Percentiles rank a stretch among this genome's conserved stretches.
Evolutionary conservation across 2,797 vertebrate species (phyloP).

Genomic region (Aphelocoma californica): DNA sequence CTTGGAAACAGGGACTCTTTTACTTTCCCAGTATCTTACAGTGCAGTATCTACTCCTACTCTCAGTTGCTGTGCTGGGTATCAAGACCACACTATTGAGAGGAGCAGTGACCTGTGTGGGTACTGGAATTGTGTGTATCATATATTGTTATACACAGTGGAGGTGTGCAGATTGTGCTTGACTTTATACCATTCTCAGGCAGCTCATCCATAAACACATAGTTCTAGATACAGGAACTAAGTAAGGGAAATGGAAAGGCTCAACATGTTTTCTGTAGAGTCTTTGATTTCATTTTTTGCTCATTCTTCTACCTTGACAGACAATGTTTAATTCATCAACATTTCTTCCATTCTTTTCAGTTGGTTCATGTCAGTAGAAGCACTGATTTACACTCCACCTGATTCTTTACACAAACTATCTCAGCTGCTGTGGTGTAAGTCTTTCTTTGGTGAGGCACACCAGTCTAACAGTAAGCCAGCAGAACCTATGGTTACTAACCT

Average conservation of each 20-base stretch:
- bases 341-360: background rate
- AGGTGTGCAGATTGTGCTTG: background rate
- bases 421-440: background rate
- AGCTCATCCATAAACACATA: background rate
- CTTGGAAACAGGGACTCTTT: background rate
- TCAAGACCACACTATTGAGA: background rate
- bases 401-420: background rate
- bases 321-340: background rate
- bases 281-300: background rate
- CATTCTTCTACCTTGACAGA: background rate
- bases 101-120: background rate
- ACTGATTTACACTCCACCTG: background rate
- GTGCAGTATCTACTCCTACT: background rate
- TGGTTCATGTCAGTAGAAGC: background rate
- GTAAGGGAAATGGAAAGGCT: background rate
- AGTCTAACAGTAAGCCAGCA: background rate
- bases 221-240: background rate
- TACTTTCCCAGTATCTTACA: background rate
- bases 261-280: fast-evolving
- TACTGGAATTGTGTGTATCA: background rate
- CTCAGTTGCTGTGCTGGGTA: background rate
- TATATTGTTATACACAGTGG: background rate
- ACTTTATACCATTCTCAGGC: background rate
- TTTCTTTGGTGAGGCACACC: background rate
- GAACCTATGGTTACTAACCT: background rate